Conservation (phyloP, 2,888 invertebrate species). For the Drosophila helvetica region DNA sequence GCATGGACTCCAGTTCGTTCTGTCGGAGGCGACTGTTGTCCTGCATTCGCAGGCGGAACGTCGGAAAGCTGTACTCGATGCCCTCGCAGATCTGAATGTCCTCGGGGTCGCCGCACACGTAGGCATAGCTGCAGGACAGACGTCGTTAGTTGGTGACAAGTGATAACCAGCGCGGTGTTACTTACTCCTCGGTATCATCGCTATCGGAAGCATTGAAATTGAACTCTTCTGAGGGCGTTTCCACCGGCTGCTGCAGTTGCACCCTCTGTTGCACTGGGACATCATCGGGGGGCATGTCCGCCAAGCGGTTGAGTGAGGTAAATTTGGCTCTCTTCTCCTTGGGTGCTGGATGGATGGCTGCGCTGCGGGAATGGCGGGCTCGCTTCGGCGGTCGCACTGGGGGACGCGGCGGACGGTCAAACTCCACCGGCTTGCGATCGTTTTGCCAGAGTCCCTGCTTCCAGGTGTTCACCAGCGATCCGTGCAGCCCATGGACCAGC, state of each 20-base stretch:
- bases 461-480: conserved; percentile 92
- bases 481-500: conserved; percentile 89
- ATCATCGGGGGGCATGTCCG: conserved; percentile 34
- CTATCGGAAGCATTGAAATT: conserved; percentile 52
- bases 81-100: conserved; percentile 80
- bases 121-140: conserved; percentile 61
- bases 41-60: conserved; percentile 82
- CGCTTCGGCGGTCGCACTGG: conserved; percentile 83
- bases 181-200: conserved; percentile 57
- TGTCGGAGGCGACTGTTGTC: conserved; percentile 74
- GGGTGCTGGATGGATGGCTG: conserved; percentile 77
- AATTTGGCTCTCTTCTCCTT: conserved; percentile 80
- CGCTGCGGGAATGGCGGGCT: conserved; percentile 80
- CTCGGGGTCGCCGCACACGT: conserved; percentile 76
- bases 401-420: conserved; percentile 82
- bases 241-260: conserved; percentile 25
- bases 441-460: conserved; percentile 89
- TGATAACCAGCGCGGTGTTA: neutral
- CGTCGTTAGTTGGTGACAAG: neutral
- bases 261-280: conserved; percentile 44
- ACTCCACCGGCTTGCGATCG: conserved; percentile 82
- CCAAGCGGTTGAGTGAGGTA: conserved; percentile 38
- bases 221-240: conserved; percentile 18
- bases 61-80: conserved; percentile 82
- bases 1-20: conserved; percentile 69